Percentiles rank a stretch among this genome's conserved stretches.
phyloP scores from a whole-genome alignment of 2,113 vertebrate genomes.

The Paramormyrops kingsleyae region DNA sequence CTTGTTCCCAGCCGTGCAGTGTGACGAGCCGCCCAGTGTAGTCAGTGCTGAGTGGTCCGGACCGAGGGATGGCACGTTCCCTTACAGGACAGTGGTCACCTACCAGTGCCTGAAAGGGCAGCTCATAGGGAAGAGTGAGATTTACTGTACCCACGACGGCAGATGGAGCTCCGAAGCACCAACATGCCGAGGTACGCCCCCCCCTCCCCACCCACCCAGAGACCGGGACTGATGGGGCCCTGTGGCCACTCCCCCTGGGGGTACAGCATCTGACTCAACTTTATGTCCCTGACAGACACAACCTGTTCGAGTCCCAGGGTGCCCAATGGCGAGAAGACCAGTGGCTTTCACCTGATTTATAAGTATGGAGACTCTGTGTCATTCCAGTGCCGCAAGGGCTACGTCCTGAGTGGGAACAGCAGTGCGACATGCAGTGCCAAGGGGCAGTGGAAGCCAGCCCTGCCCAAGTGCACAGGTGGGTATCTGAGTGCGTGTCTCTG shows the following conservation, averaged over 20 bases:
- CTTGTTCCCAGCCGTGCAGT: slow-evolving; percentile 43
- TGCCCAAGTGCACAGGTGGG: no score
- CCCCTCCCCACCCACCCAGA: no score
- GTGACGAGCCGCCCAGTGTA: slow-evolving; percentile 35
- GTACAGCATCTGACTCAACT: neutral
- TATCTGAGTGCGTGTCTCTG: no score
- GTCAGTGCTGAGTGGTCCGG: neutral
- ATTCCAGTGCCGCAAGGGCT: slow-evolving; percentile 22
- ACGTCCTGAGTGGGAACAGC: slow-evolving; percentile 5
- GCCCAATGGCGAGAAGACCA: slow-evolving; percentile 25
- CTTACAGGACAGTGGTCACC: slow-evolving; percentile 26
- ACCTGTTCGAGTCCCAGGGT: slow-evolving; percentile 40
- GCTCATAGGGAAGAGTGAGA: slow-evolving; percentile 36
- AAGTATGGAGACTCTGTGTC: slow-evolving; percentile 17
- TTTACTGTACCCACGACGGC: slow-evolving; percentile 51
- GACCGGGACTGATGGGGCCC: neutral
- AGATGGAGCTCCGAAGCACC: slow-evolving; percentile 52
- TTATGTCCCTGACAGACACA: slow-evolving; percentile 28
- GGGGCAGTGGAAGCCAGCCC: no score
- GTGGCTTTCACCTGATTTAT: neutral
- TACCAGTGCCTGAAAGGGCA: slow-evolving; percentile 43
- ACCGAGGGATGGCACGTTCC: slow-evolving; percentile 9
- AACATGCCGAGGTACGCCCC: slow-evolving; percentile 48
- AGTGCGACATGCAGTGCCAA: slow-evolving; percentile 2
- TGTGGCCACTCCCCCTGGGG: neutral